Evolutionary conservation across 2,113 vertebrate genomes (phyloP).

Genomic region (Varanus salvator): DNA sequence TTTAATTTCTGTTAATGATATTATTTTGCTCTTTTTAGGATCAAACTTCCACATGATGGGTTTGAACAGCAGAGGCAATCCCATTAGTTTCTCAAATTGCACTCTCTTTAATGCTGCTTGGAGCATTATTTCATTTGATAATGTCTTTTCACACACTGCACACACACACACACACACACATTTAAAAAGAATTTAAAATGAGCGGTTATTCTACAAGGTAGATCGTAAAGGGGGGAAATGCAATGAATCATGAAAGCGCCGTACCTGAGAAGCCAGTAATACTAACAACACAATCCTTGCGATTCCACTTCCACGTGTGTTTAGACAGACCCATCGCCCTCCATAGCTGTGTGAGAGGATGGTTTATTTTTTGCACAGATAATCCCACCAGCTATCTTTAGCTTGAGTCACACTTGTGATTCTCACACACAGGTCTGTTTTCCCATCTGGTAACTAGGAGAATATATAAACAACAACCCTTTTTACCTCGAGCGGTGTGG

Average conservation of each 20-base stretch:
- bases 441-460: neutral
- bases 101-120: conserved; percentile 47
- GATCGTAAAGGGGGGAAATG: neutral
- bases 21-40: conserved; percentile 69
- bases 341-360: neutral
- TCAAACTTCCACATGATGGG: conserved; percentile 70
- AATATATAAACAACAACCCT: neutral
- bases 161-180: neutral
- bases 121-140: conserved; percentile 51
- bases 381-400: neutral
- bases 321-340: neutral
- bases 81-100: conserved; percentile 66
- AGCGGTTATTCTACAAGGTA: conserved; percentile 6
- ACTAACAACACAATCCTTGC: neutral
- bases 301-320: conserved; percentile 1
- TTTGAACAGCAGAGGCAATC: conserved; percentile 66
- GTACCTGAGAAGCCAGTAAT: conserved; percentile 23
- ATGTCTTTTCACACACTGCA: conserved; percentile 46
- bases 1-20: conserved; percentile 77
- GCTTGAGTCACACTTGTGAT: neutral
- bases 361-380: neutral
- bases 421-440: neutral
- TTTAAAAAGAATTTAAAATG: conserved; percentile 31
- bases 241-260: conserved; percentile 8
- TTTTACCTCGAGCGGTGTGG: neutral